Conservation (phyloP, 2,888 invertebrate species). For the Drosophila paranaensis region DNA sequence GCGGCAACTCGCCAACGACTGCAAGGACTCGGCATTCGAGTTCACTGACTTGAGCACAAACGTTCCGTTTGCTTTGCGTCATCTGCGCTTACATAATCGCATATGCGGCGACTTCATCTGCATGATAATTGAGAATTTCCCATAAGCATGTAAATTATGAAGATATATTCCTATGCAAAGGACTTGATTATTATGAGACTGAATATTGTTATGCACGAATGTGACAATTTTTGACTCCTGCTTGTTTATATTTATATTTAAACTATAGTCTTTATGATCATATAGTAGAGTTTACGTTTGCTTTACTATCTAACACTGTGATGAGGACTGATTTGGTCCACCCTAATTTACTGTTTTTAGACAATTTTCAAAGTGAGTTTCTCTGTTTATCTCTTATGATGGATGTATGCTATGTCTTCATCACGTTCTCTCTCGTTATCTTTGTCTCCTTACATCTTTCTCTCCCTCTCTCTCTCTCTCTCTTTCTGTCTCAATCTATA, state of each 20-base stretch:
- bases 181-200: background rate
- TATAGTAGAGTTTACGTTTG: no score
- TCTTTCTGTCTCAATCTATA: background rate
- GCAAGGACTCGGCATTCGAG: constrained; percentile 28
- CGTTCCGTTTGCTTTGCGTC: constrained; percentile 37
- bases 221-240: background rate
- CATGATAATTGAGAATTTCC: constrained; percentile 38
- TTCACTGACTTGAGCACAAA: constrained; percentile 68
- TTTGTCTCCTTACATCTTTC: background rate
- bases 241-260: background rate
- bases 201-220: background rate
- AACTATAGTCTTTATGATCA: no score
- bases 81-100: constrained; percentile 36
- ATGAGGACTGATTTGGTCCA: background rate
- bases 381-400: background rate
- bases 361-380: background rate
- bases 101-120: constrained; percentile 17
- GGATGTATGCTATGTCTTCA: background rate
- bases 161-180: background rate
- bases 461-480: background rate
- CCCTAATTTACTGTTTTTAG: background rate
- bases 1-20: constrained; percentile 14
- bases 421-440: background rate
- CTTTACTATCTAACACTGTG: background rate
- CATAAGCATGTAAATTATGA: constrained; percentile 17